Percentiles rank a stretch among this genome's conserved stretches.
phyloP scores from a whole-genome alignment of 2,888 invertebrate species.

The Lasioglossum vierecki region DNA sequence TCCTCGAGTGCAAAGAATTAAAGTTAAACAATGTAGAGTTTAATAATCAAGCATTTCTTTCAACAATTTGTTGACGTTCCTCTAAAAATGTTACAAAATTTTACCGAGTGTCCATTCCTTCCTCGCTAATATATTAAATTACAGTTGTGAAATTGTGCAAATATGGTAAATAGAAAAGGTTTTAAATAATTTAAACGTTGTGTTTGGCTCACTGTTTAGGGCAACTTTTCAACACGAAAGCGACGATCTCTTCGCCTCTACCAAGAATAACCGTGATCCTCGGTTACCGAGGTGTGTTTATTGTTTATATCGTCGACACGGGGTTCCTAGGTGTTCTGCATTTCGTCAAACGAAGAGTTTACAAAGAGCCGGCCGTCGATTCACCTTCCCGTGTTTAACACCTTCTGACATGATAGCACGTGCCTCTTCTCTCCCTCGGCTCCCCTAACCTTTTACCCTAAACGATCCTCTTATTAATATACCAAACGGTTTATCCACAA shows the following conservation, averaged over 20 bases:
- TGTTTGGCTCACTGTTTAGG: background rate
- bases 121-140: too few species aligned
- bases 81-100: too few species aligned
- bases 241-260: conserved; percentile 50
- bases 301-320: conserved; percentile 72
- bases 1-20: background rate
- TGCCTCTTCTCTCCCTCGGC: conserved; percentile 11
- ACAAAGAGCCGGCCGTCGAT: conserved; percentile 64
- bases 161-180: too few species aligned
- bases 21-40: background rate
- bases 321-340: conserved; percentile 74
- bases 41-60: too few species aligned
- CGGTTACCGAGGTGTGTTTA: conserved; percentile 72
- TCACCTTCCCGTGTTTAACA: conserved; percentile 65
- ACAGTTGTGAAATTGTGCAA: too few species aligned
- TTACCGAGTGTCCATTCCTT: too few species aligned
- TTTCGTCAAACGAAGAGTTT: conserved; percentile 76
- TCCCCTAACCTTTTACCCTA: background rate
- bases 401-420: conserved; percentile 49
- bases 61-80: too few species aligned
- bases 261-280: conserved; percentile 74
- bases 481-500: background rate
- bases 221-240: conserved; percentile 43
- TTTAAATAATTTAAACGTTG: too few species aligned
- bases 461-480: background rate